Percentiles rank a stretch among this genome's conserved stretches.
Evolutionary conservation across 2,797 vertebrate genomes (phyloP).

Genomic region (Eremophila alpestris): DNA sequence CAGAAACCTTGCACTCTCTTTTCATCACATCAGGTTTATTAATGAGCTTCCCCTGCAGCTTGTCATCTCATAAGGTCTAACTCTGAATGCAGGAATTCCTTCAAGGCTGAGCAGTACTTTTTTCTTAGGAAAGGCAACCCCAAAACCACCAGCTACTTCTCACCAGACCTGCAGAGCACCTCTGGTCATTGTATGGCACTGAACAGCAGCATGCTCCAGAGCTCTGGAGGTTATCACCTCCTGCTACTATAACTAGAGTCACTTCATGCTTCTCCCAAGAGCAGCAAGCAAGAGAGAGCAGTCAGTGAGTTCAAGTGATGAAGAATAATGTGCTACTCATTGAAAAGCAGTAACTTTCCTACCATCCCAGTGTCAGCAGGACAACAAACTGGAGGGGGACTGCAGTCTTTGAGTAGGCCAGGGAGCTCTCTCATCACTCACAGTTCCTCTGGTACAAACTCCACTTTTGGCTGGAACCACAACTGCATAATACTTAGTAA

Average conservation of each 20-base stretch:
- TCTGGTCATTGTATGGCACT: not conserved
- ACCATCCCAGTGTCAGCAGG: not conserved
- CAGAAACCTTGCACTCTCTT: not conserved
- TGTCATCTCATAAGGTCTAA: not conserved
- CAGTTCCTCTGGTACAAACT: not conserved
- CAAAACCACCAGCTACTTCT: not conserved
- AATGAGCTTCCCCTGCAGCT: not conserved
- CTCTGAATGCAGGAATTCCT: not conserved
- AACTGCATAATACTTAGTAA: not conserved
- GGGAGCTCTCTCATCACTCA: not conserved
- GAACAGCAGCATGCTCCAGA: rapidly evolving
- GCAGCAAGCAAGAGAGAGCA: not conserved
- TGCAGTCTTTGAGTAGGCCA: not conserved
- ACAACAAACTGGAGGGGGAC: not conserved
- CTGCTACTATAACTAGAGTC: not conserved
- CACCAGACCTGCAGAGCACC: not conserved
- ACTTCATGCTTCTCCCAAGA: not conserved
- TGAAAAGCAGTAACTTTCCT: not conserved
- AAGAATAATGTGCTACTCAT: rapidly evolving
- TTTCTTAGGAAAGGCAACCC: not conserved
- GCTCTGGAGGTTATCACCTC: not conserved
- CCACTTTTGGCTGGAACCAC: not conserved
- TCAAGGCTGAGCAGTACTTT: not conserved
- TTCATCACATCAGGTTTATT: not conserved
- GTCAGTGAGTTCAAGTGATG: not conserved